These are phyloP conservation scores for Scophthalmus maximus DNA, from an alignment of 2,113 vertebrate species.

Conservation along the genomic window DNA sequence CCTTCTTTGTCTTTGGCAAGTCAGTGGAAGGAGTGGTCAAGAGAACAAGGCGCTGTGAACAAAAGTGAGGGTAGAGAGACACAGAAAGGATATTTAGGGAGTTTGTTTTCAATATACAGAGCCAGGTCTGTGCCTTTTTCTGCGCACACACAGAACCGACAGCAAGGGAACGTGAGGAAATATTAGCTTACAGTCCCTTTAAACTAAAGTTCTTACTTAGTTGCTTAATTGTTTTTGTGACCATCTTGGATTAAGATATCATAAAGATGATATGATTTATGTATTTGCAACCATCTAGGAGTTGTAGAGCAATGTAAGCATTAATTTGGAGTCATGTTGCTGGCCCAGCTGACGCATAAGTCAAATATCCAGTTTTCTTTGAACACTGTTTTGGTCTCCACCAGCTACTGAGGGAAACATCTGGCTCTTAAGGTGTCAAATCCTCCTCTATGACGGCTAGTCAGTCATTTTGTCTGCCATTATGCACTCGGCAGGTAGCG, in stretches of 20 bases:
- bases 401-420: background rate
- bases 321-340: background rate
- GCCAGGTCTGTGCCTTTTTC: too few species aligned
- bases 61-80: background rate
- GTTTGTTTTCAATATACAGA: too few species aligned
- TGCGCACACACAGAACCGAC: too few species aligned
- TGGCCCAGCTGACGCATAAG: too few species aligned
- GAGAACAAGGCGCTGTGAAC: constrained; percentile 70
- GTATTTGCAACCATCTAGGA: background rate
- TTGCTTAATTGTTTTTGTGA: too few species aligned
- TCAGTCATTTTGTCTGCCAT: background rate
- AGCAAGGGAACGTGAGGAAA: too few species aligned
- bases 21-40: constrained; percentile 78
- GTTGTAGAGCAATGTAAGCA: background rate
- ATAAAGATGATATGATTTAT: too few species aligned
- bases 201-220: too few species aligned
- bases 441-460: background rate
- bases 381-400: background rate
- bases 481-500: background rate
- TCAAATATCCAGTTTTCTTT: too few species aligned
- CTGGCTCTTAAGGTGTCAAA: background rate
- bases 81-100: background rate
- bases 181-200: too few species aligned
- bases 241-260: too few species aligned
- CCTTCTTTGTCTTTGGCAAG: constrained; percentile 75